Evolutionary conservation across 2,113 vertebrate species (phyloP).

Genomic region (Lophotis ruficrista): DNA sequence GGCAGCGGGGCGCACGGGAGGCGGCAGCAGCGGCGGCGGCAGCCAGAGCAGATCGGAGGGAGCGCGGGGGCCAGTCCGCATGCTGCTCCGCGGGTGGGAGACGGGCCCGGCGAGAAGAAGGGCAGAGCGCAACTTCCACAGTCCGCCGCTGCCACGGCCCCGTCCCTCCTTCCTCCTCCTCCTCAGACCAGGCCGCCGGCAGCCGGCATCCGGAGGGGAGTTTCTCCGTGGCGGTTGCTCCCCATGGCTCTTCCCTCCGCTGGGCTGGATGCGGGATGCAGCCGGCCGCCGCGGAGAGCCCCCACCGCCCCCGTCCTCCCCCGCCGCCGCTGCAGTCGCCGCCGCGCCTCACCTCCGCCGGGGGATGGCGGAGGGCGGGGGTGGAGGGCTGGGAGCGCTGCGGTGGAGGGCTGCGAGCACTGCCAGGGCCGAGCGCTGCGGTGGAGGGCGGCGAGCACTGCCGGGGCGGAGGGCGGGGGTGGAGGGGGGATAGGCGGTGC

Average conservation of each 20-base stretch:
- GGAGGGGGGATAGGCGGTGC: not conserved
- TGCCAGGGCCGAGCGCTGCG: too few species aligned
- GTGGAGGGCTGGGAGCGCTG: too few species aligned
- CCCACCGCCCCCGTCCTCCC: not conserved
- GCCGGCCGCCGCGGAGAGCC: not conserved
- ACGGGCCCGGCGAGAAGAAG: not conserved
- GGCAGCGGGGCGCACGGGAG: conserved; percentile 24
- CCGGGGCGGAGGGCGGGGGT: not conserved
- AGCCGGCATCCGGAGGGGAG: not conserved
- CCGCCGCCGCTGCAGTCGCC: not conserved
- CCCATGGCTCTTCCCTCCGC: not conserved
- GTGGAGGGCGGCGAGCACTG: too few species aligned
- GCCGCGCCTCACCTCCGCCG: not conserved
- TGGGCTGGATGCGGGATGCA: not conserved
- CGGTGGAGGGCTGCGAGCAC: too few species aligned
- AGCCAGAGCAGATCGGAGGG: conserved; percentile 16
- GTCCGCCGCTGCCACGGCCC: not conserved
- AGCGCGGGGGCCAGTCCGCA: conserved; percentile 61
- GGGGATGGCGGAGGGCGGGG: not conserved
- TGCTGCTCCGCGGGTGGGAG: conserved; percentile 62
- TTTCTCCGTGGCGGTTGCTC: not conserved
- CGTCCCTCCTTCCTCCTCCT: not conserved
- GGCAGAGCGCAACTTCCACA: conserved; percentile 2
- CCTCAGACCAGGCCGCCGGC: not conserved
- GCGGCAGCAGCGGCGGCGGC: not conserved